Base-by-base conservation (phyloP, 2,797 vertebrate genomes). In the Bradypus variegatus region DNA sequence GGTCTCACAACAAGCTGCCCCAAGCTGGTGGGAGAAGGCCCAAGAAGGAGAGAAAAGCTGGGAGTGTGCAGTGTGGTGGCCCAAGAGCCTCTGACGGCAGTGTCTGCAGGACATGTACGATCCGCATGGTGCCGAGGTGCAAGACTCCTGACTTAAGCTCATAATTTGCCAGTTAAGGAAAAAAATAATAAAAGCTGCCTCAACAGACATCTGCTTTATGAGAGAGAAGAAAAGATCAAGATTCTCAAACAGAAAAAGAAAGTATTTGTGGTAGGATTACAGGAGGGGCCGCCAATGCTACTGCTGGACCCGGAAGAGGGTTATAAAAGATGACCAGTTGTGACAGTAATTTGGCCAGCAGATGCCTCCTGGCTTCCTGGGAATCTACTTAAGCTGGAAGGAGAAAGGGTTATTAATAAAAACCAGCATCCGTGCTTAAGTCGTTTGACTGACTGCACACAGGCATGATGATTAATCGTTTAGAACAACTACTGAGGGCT, bases 41-140 rank as follows among this genome's bases (percentile, higher is more conserved):
- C 5, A 15, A 1, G 25, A 25, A 21, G 10, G 0, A 4, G 27
- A 33, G 38, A 6, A 13, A 23, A 89, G 18, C 79, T 13, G 19
- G n/a, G 21, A 8, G 58, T 21, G 58, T 9, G 58, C 19, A 2
- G 41, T 0, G 5, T 0, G 27, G 31, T 0, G 25, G 48, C 38
- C 70, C 4, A 0, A 0, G 29, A 75, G 45, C 18, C n/a, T 0
- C 27, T 13, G 4, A 8, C 0, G 7, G 50, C 41, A 29, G 38
- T 58, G 36, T 3, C 45, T 11, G 15, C 21, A 12, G 31, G 36
- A 33, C 1, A 31, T 8, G 9, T 14, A 11, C 3, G 6, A 73
- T 8, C 45, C 4, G 27, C 12, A n/a, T 36, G 25, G n/a, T 1
- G n/a, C 25, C 16, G 41, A 72, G 25, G 9, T 48, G 9, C 6